Conservation (phyloP, 2,113 vertebrate genomes). For the Psittacula cyanocephala region DNA sequence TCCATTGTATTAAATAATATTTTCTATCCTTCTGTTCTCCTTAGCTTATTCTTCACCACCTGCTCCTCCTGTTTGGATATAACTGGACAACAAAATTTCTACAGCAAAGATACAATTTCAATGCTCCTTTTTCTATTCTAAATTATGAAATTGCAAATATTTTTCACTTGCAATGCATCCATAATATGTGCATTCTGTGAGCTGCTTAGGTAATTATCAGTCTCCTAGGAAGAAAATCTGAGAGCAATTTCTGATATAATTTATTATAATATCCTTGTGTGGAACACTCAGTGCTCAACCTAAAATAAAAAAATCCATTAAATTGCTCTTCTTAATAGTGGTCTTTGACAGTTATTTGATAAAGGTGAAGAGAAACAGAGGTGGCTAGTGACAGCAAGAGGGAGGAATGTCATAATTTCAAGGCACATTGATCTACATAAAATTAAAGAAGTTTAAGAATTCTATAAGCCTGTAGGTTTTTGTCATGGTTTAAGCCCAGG, state of each 20-base stretch:
- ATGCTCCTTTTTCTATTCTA: neutral
- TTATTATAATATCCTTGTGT: neutral
- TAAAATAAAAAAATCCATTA: neutral
- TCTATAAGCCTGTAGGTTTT: neutral
- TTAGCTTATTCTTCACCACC: neutral
- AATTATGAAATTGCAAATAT: neutral
- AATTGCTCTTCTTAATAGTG: neutral
- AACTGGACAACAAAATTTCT: neutral
- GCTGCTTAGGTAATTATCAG: neutral
- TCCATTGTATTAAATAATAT: neutral
- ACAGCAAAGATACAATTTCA: neutral
- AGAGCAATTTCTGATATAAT: neutral
- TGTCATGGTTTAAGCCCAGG: too few species aligned
- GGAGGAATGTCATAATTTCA: neutral
- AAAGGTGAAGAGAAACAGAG: neutral
- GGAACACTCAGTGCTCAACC: neutral
- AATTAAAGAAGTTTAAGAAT: neutral
- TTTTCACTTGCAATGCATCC: neutral
- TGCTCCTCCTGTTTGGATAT: neutral
- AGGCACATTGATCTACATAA: neutral
- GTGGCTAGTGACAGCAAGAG: neutral
- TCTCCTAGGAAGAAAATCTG: neutral
- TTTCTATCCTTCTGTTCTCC: neutral
- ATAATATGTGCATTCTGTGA: neutral
- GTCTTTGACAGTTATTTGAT: neutral